Evolutionary conservation across 2,888 invertebrate genomes (phyloP), one percentile per base, ranked within the genome.

Genomic region (Isotomurus palustris): DNA sequence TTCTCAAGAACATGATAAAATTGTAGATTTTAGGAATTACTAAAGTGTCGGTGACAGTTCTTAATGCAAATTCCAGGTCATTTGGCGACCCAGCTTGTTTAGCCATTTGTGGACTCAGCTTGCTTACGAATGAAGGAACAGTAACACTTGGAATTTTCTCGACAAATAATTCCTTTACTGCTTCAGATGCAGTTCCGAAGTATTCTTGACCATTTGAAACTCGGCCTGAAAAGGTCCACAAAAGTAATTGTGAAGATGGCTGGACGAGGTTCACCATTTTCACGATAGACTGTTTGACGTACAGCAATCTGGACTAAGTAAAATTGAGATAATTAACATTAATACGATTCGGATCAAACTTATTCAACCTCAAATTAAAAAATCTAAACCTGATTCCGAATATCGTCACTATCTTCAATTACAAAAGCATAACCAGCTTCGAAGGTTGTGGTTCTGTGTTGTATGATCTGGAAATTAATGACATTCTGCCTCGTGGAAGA

Each of bases 371-470:
- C 8, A n/a, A n/a, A n/a, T n/a, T n/a, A n/a, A n/a, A n/a, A n/a
- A n/a, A 22, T 17, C 24, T 5, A 6, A 21, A 49, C 50, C 50
- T 50, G 32, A 38, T 50, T n/a, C 36, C 50, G 36, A 22, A 50
- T 50, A 8, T 4, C 4, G 27, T 22, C 3, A 22, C 25, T 38
- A 27, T 50, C 36, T 36, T 50, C 50, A 3, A 49, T 49, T 12
- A 50, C 5, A 50, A 50, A 32, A 2, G 35, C 19, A 22, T 32
- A 38, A n/a, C 40, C 36, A 38, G 25, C 25, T 22, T 5, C 8
- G 25, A 3, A 50, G 6, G 36, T 27, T 6, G n/a, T 25, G 12
- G 10, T 6, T 2, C 24, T 3, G 17, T 50, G 50, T 38, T 22
- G 22, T 21, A 50, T 22, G 17, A 50, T 25, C 17, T 21, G 12